phyloP scores from a whole-genome alignment of 2,888 invertebrate species.

The Hypolimnas misippus region DNA sequence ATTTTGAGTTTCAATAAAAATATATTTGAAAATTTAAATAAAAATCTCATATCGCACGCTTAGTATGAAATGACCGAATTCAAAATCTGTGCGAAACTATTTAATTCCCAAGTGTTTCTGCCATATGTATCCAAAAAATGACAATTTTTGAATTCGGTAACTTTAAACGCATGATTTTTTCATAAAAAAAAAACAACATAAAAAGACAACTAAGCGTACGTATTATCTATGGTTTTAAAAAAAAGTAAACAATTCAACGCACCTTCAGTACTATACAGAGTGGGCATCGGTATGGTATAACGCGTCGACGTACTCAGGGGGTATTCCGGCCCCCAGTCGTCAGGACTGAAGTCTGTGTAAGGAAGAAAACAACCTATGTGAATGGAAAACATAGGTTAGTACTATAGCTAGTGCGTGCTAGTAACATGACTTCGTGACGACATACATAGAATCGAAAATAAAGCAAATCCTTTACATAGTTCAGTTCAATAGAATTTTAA shows the following conservation, averaged over 20 bases:
- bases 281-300: slow-evolving; percentile 90
- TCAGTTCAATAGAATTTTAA: not conserved
- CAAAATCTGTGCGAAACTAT: no score
- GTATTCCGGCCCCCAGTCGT: slow-evolving; percentile 87
- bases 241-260: slow-evolving; percentile 47
- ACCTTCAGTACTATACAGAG: slow-evolving; percentile 91
- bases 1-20: no score
- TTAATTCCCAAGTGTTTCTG: no score
- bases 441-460: slow-evolving; percentile 19
- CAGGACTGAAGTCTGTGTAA: slow-evolving; percentile 84
- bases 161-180: no score
- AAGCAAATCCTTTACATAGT: slow-evolving; percentile 13
- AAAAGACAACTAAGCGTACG: no score
- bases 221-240: no score
- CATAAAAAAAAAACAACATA: no score
- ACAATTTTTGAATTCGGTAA: no score
- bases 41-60: no score
- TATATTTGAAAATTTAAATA: no score
- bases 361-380: slow-evolving; percentile 83
- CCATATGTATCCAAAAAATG: no score
- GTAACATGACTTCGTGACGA: slow-evolving; percentile 27
- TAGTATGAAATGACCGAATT: no score
- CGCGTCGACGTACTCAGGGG: slow-evolving; percentile 80
- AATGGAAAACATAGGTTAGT: slow-evolving; percentile 80
- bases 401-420: slow-evolving; percentile 45